Conservation (phyloP, 2,888 invertebrate genomes). For the Athetis lepigone region DNA sequence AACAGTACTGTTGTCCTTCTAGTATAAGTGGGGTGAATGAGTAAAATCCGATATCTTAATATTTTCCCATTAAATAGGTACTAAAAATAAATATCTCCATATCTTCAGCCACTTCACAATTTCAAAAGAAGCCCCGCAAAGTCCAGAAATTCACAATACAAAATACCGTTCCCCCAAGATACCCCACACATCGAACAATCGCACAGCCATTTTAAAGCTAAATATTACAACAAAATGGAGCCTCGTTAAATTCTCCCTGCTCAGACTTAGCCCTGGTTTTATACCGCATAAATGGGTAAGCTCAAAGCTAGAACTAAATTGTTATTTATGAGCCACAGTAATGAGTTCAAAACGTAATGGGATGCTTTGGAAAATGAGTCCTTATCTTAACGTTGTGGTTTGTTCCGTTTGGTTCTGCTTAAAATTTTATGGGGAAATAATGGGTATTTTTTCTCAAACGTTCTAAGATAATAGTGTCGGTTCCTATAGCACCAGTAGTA, state of each 20-base stretch:
- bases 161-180: constrained; percentile 1
- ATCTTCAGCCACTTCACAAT: too few species aligned
- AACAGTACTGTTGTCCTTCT: too few species aligned
- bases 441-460: too few species aligned
- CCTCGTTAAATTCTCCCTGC: constrained; percentile 54
- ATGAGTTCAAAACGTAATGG: constrained; percentile 45
- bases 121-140: background rate
- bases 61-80: too few species aligned
- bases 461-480: too few species aligned
- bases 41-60: too few species aligned
- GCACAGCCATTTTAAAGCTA: constrained; percentile 14
- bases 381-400: too few species aligned
- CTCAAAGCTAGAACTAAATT: constrained; percentile 47
- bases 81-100: too few species aligned
- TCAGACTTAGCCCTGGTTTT: constrained; percentile 46
- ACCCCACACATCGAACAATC: constrained; percentile 41
- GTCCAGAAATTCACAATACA: background rate
- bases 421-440: too few species aligned
- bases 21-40: too few species aligned
- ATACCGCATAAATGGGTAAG: constrained; percentile 50
- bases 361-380: constrained; percentile 35
- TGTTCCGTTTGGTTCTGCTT: too few species aligned
- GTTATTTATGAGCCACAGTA: constrained; percentile 54
- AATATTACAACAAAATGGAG: constrained; percentile 44
- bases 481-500: too few species aligned